These are phyloP conservation scores for Chaetodon trifasciatus DNA, from an alignment of 2,797 vertebrate species.

Conservation along the genomic window DNA sequence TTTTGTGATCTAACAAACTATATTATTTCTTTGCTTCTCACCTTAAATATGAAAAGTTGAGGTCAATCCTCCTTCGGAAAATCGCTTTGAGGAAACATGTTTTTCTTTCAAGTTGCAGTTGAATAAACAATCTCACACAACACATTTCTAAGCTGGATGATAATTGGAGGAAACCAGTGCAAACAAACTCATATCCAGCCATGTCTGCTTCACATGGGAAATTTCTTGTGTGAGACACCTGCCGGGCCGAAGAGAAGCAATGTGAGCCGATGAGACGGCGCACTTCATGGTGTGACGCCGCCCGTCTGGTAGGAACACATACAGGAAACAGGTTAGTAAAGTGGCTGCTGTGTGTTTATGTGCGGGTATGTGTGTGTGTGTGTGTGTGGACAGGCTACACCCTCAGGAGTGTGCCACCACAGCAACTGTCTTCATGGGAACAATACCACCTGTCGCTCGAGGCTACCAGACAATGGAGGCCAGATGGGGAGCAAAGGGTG, in stretches of 20 bases:
- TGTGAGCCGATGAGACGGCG: slow-evolving; percentile 53
- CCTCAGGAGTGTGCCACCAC: slow-evolving; percentile 77
- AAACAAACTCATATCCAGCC: slow-evolving; percentile 12
- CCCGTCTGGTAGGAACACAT: slow-evolving; percentile 60
- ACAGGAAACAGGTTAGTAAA: slow-evolving; percentile 67
- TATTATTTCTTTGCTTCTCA: too few relatives aligned
- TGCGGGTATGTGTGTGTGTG: slow-evolving; percentile 30
- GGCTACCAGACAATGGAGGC: slow-evolving; percentile 72
- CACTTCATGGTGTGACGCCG: slow-evolving; percentile 63
- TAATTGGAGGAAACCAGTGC: slow-evolving; percentile 38
- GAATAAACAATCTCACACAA: background rate
- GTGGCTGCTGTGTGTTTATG: slow-evolving; percentile 28
- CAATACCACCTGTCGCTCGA: slow-evolving; percentile 78
- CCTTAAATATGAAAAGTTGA: background rate
- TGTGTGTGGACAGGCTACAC: slow-evolving; percentile 61
- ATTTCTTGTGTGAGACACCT: slow-evolving; percentile 57
- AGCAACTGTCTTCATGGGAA: slow-evolving; percentile 77
- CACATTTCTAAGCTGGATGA: background rate
- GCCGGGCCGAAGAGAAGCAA: slow-evolving; percentile 39
- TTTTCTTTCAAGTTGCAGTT: background rate
- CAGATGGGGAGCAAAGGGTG: slow-evolving; percentile 79
- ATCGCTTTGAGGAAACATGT: background rate
- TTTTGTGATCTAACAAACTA: background rate
- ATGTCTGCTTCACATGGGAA: slow-evolving; percentile 58
- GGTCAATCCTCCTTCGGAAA: background rate